Percentiles rank a stretch among this genome's conserved stretches.
These are phyloP conservation scores for Lucifuga dentata DNA, from an alignment of 2,113 vertebrate species.

Conservation along the genomic window DNA sequence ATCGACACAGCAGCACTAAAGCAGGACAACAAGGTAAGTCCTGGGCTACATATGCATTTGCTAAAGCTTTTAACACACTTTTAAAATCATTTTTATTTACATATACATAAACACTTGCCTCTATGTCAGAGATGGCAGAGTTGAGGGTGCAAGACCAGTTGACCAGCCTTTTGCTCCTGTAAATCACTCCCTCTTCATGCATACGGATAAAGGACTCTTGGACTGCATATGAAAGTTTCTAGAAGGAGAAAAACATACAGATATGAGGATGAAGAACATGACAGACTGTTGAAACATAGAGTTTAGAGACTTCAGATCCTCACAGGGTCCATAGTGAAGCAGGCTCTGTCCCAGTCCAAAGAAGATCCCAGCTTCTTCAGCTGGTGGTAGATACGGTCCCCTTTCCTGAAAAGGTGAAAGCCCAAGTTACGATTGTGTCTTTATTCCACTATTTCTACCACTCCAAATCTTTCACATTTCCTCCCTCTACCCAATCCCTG, in stretches of 20 bases:
- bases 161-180: slow-evolving; percentile 92
- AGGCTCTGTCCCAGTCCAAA: slow-evolving; percentile 93
- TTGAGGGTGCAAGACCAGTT: slow-evolving; percentile 96
- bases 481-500: background rate
- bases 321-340: slow-evolving; percentile 95
- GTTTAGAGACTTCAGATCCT: slow-evolving; percentile 43
- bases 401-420: slow-evolving; percentile 82
- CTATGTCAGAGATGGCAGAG: slow-evolving; percentile 95
- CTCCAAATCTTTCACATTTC: background rate
- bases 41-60: background rate
- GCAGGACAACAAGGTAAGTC: background rate
- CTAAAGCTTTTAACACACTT: no score
- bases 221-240: slow-evolving; percentile 92
- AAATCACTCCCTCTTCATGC: slow-evolving; percentile 90
- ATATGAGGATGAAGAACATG: background rate
- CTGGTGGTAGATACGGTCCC: slow-evolving; percentile 94
- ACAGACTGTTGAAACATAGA: background rate
- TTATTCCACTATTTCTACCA: background rate
- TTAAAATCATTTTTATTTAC: no score
- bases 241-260: background rate
- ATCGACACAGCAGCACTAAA: background rate
- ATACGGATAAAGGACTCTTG: slow-evolving; percentile 91
- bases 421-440: background rate
- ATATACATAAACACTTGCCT: slow-evolving; percentile 75
- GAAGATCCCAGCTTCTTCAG: slow-evolving; percentile 91